Evolutionary conservation across 2,888 invertebrate species (phyloP), one percentile per base, ranked within the genome.

Genomic region (Ornithoptera priamus): DNA sequence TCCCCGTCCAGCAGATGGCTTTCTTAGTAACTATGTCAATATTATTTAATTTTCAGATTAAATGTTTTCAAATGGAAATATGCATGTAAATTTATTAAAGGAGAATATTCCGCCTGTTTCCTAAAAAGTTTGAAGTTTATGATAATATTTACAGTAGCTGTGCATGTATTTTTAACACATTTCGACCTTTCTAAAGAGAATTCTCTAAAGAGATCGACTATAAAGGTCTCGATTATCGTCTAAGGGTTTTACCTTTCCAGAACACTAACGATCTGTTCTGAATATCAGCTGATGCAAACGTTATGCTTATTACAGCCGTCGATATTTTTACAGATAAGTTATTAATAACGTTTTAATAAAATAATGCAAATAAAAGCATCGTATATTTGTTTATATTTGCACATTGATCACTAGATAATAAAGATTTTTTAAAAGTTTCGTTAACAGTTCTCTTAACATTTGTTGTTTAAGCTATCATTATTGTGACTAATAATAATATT

Each of bases 251-350:
- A 22, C 22, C 22, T 58, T 58, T 58, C 22, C 12, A 4, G 12
- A 53, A 18, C 1, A n/a, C 18, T n/a, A 2, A 46, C 46, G n/a
- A 12, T 53, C n/a, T 53, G n/a, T 53, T 53, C 5, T 7, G n/a
- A 53, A n/a, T 53, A n/a, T 53, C n/a, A 53, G n/a, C n/a, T n/a
- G 53, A 53, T 53, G 18, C 53, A 53, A 53, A n/a, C n/a, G n/a
- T n/a, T 18, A 18, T 18, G 18, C n/a, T 53, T 46, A 46, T 46
- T 15, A 46, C 46, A 15, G 2, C 3, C 3, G 3, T 6, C 0
- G 15, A 1, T 2, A 5, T 53, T 53, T 53, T 53, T 53, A 53
- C 1, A n/a, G 15, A 46, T 53, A 5, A n/a, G 3, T 6, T 7
- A 53, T 53, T n/a, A 7, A 53, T 53, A 7, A 18, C n/a, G 18